Evolutionary conservation across 2,888 invertebrate species (phyloP).

Genomic region (Antheraea assamensis): DNA sequence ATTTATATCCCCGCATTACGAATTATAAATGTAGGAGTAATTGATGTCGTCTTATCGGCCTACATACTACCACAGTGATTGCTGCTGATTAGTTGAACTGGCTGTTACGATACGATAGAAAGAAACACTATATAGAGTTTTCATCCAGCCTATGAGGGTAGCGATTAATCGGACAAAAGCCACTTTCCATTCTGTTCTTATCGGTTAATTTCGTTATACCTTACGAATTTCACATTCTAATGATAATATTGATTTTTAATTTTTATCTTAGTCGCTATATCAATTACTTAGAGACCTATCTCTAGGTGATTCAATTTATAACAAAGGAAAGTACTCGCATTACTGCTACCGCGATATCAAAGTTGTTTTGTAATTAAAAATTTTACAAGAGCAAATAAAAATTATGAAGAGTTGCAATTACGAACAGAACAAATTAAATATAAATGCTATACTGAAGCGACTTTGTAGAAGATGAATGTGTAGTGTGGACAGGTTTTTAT

Average conservation of each 20-base stretch:
- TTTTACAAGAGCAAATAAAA: not conserved
- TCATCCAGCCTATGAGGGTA: too few relatives aligned
- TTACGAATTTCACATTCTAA: not conserved
- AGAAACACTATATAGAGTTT: too few relatives aligned
- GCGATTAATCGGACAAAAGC: too few relatives aligned
- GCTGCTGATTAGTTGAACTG: too few relatives aligned
- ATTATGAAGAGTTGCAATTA: not conserved
- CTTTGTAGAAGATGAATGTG: not conserved
- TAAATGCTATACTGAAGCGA: not conserved
- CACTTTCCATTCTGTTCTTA: too few relatives aligned
- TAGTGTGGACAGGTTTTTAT: not conserved
- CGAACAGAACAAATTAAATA: not conserved
- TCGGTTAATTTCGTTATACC: too few relatives aligned
- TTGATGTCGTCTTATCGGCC: not conserved
- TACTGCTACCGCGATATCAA: not conserved
- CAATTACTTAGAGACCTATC: too few relatives aligned
- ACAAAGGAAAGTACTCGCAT: not conserved
- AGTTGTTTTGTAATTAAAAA: not conserved
- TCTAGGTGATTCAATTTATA: not conserved
- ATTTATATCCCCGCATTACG: not conserved
- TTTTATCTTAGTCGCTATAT: not conserved
- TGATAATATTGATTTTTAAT: not conserved
- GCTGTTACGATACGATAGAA: too few relatives aligned
- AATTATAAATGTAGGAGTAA: too few relatives aligned
- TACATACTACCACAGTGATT: not conserved